Percentiles rank a stretch among this genome's conserved stretches.
These are phyloP conservation scores for Pangasius larnaudii DNA, from an alignment of 2,797 vertebrate genomes.

Conservation along the genomic window DNA sequence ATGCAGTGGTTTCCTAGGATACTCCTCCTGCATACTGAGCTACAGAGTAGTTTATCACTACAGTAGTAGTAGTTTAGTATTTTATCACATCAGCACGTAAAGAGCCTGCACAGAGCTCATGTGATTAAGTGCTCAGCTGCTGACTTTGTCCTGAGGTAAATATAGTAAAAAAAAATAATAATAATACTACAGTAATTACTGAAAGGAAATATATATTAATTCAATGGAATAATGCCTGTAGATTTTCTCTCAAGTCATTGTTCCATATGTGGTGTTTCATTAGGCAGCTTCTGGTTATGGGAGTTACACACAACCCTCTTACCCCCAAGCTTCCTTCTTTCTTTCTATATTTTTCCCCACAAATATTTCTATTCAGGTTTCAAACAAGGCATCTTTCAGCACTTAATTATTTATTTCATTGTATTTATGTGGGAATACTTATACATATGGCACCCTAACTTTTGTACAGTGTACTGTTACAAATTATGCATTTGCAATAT, in stretches of 20 bases:
- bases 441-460: not conserved
- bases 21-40: not conserved
- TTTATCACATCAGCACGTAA: constrained; percentile 5
- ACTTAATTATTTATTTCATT: not conserved
- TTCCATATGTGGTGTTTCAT: constrained; percentile 24
- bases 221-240: not conserved
- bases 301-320: constrained; percentile 6
- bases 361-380: not conserved
- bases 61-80: not conserved
- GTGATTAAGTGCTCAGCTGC: constrained; percentile 13
- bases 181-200: constrained; percentile 5
- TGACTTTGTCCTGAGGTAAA: not conserved
- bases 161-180: too few relatives aligned
- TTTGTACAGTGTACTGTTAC: not conserved
- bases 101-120: not conserved
- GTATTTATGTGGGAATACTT: too few relatives aligned
- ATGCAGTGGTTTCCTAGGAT: not conserved
- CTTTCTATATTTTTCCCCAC: too few relatives aligned
- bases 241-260: constrained; percentile 8
- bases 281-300: constrained; percentile 14
- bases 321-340: not conserved
- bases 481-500: not conserved
- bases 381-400: not conserved
- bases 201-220: constrained; percentile 17
- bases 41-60: not conserved